Evolutionary conservation across 2,797 vertebrate genomes (phyloP), one percentile per base, ranked within the genome.

Genomic region (Paratrypauchen microcephalus): DNA sequence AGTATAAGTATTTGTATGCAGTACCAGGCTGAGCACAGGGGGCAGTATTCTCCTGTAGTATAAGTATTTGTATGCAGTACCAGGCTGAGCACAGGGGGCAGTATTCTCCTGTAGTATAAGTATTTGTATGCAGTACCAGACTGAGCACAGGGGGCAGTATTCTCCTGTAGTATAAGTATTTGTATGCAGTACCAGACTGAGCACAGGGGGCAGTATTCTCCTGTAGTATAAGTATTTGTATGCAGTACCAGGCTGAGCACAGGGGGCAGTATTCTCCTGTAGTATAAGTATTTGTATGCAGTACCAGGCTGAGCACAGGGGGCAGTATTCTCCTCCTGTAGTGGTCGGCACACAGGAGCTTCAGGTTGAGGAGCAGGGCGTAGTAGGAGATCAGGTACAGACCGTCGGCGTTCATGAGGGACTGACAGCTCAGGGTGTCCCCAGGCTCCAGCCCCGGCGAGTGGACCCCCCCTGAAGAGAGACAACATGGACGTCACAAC

Each of bases 341-440:
- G 92, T 94, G 96, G 87, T 97, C 95, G 0, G 92, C 92, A 67
- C 95, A 95, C 82, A 94, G 95, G 54, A 99, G 92, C 74, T 99
- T 99, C 70, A 99, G 94, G 78, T 96, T 99, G 80, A 99, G 95
- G 71, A 98, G 94, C 28, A 99, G 92, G 18, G 93, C 93, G 3
- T 95, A 97, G 88, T 95, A 96, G 0, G 95, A 95, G 2, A 97
- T 92, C 56, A 95, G 88, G 78, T 99, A 99, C 36, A 99, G 90
- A 24, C 96, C 96, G 72, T 99, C 97, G 0, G 96, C 97, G 1
- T 98, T 97, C 95, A 97, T 95, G 82, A 98, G 89, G 54, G 94
- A 93, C 90, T 96, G 97, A 72, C 95, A 94, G 86, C 89, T 94
- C 82, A 96, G 92, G 68, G 87, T 90, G 85, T 93, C 91, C 21